Evolutionary conservation across 1,140 invertebrate species (phyloP).

Genomic region (Prorops nasuta): DNA sequence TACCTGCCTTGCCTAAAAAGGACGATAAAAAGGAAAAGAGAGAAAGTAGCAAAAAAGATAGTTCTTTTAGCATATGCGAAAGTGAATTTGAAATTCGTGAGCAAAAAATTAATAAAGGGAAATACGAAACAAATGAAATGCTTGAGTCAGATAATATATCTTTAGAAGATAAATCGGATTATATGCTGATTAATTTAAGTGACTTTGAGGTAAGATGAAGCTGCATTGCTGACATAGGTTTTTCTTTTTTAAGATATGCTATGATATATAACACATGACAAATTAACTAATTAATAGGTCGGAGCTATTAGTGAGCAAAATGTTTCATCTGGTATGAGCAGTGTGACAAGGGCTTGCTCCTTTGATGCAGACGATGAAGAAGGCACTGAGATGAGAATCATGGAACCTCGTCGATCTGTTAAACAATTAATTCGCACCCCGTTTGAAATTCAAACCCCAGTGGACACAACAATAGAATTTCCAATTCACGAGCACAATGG

Average conservation of each 20-base stretch:
- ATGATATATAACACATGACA: not conserved
- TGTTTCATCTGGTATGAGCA: conserved; percentile 30
- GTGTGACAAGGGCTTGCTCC: conserved; percentile 38
- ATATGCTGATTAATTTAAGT: conserved; percentile 50
- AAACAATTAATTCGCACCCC: conserved; percentile 61
- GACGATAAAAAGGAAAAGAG: conserved; percentile 50
- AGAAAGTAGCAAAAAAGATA: conserved; percentile 36
- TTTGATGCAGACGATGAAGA: conserved; percentile 45
- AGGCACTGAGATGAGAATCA: conserved; percentile 54
- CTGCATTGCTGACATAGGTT: conserved; percentile 1
- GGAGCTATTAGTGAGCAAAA: conserved; percentile 35
- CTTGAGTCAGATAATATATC: conserved; percentile 49
- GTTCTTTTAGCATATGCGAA: conserved; percentile 19
- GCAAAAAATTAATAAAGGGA: conserved; percentile 40
- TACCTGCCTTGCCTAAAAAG: conserved; percentile 32
- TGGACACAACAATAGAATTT: conserved; percentile 49
- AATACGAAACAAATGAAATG: conserved; percentile 53
- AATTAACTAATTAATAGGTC: conserved; percentile 29
- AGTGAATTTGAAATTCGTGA: conserved; percentile 34
- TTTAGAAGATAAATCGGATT: conserved; percentile 52
- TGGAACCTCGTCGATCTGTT: conserved; percentile 41
- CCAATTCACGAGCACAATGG: conserved; percentile 40
- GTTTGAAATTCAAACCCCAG: conserved; percentile 45
- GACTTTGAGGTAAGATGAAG: conserved; percentile 47
- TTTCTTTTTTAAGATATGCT: conserved; percentile 3